A percentile compares a stretch with the other conserved stretches of the same genome.
phyloP scores from a whole-genome alignment of 2,113 vertebrate species.

The Tor tambroides region DNA sequence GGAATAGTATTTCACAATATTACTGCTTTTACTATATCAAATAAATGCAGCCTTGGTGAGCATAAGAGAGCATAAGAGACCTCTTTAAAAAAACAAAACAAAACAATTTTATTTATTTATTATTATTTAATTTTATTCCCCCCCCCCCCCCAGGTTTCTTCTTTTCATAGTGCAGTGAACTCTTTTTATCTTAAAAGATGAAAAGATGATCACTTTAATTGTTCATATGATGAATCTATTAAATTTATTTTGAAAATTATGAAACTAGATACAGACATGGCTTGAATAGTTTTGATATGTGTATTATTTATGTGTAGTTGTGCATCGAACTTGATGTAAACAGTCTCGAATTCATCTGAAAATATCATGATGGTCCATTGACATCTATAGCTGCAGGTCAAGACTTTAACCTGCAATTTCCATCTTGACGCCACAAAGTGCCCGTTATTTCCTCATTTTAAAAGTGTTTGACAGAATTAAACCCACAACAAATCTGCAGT shows the following conservation, averaged over 20 bases:
- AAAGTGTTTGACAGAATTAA: neutral
- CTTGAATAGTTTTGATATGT: neutral
- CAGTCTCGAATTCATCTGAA: neutral
- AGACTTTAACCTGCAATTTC: neutral
- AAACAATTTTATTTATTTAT: neutral
- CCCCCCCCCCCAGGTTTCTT: neutral
- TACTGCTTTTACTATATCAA: neutral
- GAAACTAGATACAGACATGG: neutral
- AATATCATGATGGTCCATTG: neutral
- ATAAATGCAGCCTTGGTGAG: neutral
- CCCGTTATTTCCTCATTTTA: conserved; percentile 8
- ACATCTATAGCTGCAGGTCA: neutral
- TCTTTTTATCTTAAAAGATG: neutral
- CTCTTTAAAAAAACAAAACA: neutral
- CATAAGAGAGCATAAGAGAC: neutral
- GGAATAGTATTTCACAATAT: neutral
- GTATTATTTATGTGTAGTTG: neutral
- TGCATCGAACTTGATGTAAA: neutral
- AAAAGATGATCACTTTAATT: neutral
- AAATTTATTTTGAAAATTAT: neutral
- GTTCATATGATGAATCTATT: neutral
- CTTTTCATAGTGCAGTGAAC: neutral
- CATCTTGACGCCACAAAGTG: neutral
- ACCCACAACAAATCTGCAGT: conserved; percentile 13
- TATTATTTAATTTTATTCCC: neutral